Conservation (phyloP, 2,888 invertebrate genomes). For the Nomada ferruginata region DNA sequence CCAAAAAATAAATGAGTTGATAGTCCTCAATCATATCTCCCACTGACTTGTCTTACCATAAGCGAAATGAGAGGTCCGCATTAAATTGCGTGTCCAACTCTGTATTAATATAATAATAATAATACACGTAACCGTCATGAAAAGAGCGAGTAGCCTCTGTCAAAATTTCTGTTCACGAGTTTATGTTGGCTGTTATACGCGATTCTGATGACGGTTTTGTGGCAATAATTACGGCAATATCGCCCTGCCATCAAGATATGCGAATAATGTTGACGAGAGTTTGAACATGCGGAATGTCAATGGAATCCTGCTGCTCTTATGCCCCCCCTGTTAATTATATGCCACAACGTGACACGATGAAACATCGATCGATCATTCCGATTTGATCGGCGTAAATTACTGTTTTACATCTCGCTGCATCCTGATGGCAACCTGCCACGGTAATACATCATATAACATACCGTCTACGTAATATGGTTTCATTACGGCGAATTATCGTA, state of each 20-base stretch:
- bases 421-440: constrained; percentile 41
- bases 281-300: constrained; percentile 43
- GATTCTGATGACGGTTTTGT: constrained; percentile 11
- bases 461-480: constrained; percentile 35
- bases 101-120: no score
- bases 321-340: constrained; percentile 42
- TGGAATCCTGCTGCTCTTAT: constrained; percentile 38
- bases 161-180: not conserved
- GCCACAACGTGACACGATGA: constrained; percentile 37
- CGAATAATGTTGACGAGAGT: constrained; percentile 31
- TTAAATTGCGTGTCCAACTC: no score
- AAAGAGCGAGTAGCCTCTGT: no score
- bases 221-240: constrained; percentile 26
- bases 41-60: no score
- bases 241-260: constrained; percentile 3
- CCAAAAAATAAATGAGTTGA: no score
- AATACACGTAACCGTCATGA: no score
- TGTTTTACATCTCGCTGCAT: constrained; percentile 56
- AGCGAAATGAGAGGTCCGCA: no score
- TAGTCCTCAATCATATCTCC: no score
- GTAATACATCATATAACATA: constrained; percentile 49
- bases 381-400: constrained; percentile 61
- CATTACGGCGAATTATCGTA: constrained; percentile 42
- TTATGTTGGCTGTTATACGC: not conserved
- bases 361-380: constrained; percentile 54